A percentile compares a stretch with the other conserved stretches of the same genome.
Conservation (phyloP, 2,888 invertebrate species). For the Brenthis ino region DNA sequence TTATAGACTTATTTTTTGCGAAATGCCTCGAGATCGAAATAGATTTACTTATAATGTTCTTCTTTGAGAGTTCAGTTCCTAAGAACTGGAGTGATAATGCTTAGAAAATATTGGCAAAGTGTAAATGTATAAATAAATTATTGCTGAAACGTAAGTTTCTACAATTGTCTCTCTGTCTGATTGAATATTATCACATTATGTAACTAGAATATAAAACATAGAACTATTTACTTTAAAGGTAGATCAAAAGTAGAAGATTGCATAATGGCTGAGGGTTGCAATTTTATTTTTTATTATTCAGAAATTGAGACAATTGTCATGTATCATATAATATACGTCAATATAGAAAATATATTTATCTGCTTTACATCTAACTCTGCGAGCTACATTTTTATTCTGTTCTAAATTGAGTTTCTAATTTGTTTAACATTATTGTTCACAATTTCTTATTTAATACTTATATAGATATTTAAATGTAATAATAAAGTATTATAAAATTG, state of each 20-base stretch:
- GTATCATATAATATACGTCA: slow-evolving; percentile 64
- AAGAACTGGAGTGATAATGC: slow-evolving; percentile 66
- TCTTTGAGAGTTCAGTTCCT: slow-evolving; percentile 53
- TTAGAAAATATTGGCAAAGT: slow-evolving; percentile 68
- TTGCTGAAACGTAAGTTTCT: slow-evolving; percentile 63
- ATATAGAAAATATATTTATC: slow-evolving; percentile 71
- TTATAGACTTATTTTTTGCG: slow-evolving; percentile 39
- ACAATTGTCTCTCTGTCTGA: slow-evolving; percentile 62
- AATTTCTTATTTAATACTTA: neutral
- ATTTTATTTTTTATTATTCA: slow-evolving; percentile 43
- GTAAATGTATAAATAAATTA: slow-evolving; percentile 77
- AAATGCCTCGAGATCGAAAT: slow-evolving; percentile 53
- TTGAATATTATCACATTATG: slow-evolving; percentile 28
- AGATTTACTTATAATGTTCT: slow-evolving; percentile 47
- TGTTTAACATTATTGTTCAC: neutral
- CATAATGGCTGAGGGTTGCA: slow-evolving; percentile 12
- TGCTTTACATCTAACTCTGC: slow-evolving; percentile 73
- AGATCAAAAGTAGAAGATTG: slow-evolving; percentile 10
- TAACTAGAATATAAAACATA: slow-evolving; percentile 3
- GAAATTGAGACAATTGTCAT: slow-evolving; percentile 62
- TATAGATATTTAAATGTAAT: neutral
- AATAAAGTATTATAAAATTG: neutral
- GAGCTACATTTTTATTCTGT: slow-evolving; percentile 69
- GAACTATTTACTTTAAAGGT: slow-evolving; percentile 20
- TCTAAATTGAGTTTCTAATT: slow-evolving; percentile 22